These are phyloP conservation scores for Conger conger DNA, from an alignment of 2,113 vertebrate genomes.

Conservation along the genomic window DNA sequence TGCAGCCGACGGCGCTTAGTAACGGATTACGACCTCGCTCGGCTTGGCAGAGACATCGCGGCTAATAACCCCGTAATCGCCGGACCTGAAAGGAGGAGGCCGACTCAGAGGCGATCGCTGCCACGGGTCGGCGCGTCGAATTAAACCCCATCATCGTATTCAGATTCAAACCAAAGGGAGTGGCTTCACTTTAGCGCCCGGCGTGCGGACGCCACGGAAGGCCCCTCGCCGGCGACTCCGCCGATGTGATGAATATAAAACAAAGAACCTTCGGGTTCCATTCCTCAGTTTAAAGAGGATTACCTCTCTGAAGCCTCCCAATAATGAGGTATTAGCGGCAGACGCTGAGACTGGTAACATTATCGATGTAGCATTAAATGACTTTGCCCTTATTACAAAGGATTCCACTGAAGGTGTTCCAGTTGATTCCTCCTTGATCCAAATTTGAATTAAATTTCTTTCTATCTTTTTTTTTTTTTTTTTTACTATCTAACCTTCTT, in stretches of 20 bases:
- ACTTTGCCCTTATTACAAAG: conserved; percentile 17
- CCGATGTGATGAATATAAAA: background rate
- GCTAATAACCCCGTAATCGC: conserved; percentile 6
- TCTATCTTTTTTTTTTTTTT: background rate
- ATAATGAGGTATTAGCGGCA: background rate
- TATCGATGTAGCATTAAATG: conserved; percentile 4
- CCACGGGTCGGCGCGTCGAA: background rate
- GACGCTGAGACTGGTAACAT: conserved; percentile 9
- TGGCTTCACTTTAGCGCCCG: background rate
- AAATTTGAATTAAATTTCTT: conserved; percentile 6
- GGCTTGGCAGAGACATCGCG: background rate
- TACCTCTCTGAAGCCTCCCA: conserved; percentile 1
- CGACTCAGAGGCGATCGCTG: background rate
- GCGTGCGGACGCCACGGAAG: background rate
- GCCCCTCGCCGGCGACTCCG: background rate
- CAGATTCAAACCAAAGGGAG: background rate
- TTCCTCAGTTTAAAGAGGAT: conserved; percentile 19
- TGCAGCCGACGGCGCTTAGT: background rate
- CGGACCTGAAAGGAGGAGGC: background rate
- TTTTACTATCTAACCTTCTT: background rate
- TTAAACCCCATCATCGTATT: background rate
- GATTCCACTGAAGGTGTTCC: background rate
- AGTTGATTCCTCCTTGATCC: conserved; percentile 12
- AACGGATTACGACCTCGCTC: background rate
- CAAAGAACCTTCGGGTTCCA: background rate